Evolutionary conservation across 1,140 invertebrate genomes (phyloP), one percentile per base, ranked within the genome.

Genomic region (Drosophila tsacasi): DNA sequence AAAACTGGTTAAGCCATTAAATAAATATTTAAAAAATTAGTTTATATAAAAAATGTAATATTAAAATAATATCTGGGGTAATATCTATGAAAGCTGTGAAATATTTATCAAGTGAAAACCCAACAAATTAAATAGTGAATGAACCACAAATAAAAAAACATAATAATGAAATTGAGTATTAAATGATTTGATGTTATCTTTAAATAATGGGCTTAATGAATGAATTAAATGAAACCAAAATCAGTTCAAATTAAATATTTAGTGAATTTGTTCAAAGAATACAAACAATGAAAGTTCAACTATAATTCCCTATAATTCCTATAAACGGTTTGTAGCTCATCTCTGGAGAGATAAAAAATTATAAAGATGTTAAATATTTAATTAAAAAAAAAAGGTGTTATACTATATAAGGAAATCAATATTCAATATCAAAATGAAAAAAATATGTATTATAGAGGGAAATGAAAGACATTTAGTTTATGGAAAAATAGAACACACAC

Each of bases 401-500:
- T 23, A 46, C 55, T 58, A 30, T 40, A 66, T n/a, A 69, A 1
- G 27, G 0, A 49, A 67, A 40, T 57, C 13, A 50, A 23, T n/a
- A 19, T 39, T 1, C 12, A 52, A 40, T 40, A 46, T 35, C 5
- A 4, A 57, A 61, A 58, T 23, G n/a, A 62, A 39, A 25, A 25
- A 46, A 55, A 46, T 19, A 50, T 27, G 21, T 44, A 15, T 64
- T 66, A 59, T 71, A 74, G 68, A 73, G 47, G 54, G 49, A 76
- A 77, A 77, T 76, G 35, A 74, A 55, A 71, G 57, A 78, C 86
- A 91, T 67, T 81, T 86, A 91, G 68, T 64, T 83, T 83, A 91
- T 87, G 65, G 60, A 89, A 92, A 91, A 87, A 75, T 81, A 91
- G 68, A 83, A 90, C 84, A 90, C 85, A 84, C 79, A 92, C 84